Evolutionary conservation across 2,888 invertebrate species (phyloP).

Genomic region (Drosophila yooni): DNA sequence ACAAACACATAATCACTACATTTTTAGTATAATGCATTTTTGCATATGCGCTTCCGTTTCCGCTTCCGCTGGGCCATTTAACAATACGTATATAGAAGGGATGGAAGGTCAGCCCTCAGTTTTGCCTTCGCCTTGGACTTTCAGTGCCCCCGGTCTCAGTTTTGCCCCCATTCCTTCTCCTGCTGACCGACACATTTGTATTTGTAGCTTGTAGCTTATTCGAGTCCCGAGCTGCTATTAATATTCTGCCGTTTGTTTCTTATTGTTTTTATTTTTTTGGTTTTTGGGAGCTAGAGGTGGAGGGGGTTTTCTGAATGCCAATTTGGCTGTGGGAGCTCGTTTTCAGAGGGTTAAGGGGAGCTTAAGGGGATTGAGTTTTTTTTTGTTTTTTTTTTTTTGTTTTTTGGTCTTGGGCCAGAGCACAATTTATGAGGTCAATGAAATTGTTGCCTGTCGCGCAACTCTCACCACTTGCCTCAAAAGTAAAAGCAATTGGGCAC

Average conservation of each 20-base stretch:
- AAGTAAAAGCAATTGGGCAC: conserved; percentile 61
- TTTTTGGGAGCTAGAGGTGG: neutral
- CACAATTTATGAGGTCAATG: conserved; percentile 78
- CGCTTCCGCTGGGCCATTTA: conserved; percentile 42
- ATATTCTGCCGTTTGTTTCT: conserved; percentile 55
- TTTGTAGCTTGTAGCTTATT: conserved; percentile 1
- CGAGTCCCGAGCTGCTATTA: conserved; percentile 41
- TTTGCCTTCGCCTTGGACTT: conserved; percentile 50
- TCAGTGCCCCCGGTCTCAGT: conserved; percentile 7
- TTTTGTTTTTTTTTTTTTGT: neutral
- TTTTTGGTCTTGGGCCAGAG: conserved; percentile 27
- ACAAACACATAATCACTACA: neutral
- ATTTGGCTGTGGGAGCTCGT: conserved; percentile 50
- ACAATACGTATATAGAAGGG: conserved; percentile 44
- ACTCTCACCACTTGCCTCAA: conserved; percentile 24
- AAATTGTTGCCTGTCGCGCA: conserved; percentile 57
- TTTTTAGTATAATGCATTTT: conserved; percentile 39
- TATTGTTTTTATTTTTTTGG: conserved; percentile 24
- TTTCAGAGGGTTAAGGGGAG: neutral
- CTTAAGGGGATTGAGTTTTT: neutral
- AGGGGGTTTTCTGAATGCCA: conserved; percentile 29
- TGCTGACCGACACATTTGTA: conserved; percentile 27
- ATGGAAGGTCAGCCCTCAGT: conserved; percentile 32
- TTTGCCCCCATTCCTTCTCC: neutral
- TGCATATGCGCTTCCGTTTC: conserved; percentile 51